phyloP scores from a whole-genome alignment of 1,140 invertebrate genomes.

The Helicoverpa zea region DNA sequence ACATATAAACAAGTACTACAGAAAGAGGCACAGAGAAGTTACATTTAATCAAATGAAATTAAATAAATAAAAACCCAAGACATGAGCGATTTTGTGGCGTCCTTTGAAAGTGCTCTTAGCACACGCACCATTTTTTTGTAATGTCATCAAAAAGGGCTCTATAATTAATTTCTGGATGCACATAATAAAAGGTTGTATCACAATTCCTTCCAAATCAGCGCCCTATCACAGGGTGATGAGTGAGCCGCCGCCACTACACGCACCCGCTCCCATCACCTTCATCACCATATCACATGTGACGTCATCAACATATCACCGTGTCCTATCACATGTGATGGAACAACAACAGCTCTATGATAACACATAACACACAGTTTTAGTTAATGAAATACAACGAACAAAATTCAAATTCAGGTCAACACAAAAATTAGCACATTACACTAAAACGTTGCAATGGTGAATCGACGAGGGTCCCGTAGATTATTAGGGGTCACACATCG shows the following conservation, averaged over 20 bases:
- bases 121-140: not conserved
- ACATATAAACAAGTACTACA: not conserved
- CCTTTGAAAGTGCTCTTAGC: not conserved
- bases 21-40: not conserved
- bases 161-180: conserved; percentile 48
- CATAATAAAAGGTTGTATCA: conserved; percentile 23
- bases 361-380: conserved; percentile 86
- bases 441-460: conserved; percentile 78
- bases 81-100: conserved; percentile 11
- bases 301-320: conserved; percentile 59
- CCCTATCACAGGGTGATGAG: conserved; percentile 51
- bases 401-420: conserved; percentile 84
- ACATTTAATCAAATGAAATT: not conserved
- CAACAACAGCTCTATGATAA: conserved; percentile 83
- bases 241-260: conserved; percentile 73
- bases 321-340: conserved; percentile 62
- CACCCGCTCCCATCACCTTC: conserved; percentile 70
- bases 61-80: not conserved
- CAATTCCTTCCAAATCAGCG: conserved; percentile 48
- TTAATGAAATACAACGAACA: conserved; percentile 83
- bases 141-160: not conserved
- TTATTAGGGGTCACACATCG: conserved; percentile 56
- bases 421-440: conserved; percentile 86
- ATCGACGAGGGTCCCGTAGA: conserved; percentile 80
- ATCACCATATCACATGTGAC: conserved; percentile 54